A percentile compares a stretch with the other conserved stretches of the same genome.
Conservation (phyloP, 2,888 invertebrate genomes). For the Eupelmus urozonus region DNA sequence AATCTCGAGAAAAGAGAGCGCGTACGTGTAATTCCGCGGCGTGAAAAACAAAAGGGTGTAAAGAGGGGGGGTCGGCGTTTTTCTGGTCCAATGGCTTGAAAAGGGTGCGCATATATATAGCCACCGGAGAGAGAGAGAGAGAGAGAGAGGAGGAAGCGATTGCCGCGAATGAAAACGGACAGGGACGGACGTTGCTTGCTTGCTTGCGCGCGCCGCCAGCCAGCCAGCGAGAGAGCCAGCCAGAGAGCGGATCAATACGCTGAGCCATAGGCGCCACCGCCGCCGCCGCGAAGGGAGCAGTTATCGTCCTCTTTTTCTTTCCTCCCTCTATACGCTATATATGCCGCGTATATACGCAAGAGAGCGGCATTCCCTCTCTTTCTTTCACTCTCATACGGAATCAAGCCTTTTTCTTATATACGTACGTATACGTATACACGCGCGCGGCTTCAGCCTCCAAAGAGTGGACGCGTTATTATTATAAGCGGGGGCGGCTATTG, state of each 20-base stretch:
- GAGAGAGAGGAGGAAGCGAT: slow-evolving; percentile 16
- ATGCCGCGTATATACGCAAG: too few relatives aligned
- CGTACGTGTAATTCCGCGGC: background rate
- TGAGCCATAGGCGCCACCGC: slow-evolving; percentile 62
- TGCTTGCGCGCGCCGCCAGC: background rate
- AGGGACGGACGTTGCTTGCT: slow-evolving; percentile 59
- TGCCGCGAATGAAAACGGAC: slow-evolving; percentile 63
- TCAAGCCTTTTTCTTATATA: slow-evolving; percentile 13
- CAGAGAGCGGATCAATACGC: slow-evolving; percentile 73
- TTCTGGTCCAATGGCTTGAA: too few relatives aligned
- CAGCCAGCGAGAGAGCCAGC: background rate
- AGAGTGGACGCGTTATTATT: background rate
- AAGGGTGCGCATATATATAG: background rate
- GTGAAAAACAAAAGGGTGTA: background rate
- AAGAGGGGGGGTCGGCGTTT: too few relatives aligned
- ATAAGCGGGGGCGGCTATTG: too few relatives aligned
- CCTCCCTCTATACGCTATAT: background rate
- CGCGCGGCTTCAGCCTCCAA: too few relatives aligned
- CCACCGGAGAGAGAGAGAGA: background rate
- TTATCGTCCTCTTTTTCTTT: slow-evolving; percentile 50
- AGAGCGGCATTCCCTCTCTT: slow-evolving; percentile 3
- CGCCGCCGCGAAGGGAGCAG: slow-evolving; percentile 35
- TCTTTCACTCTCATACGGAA: background rate
- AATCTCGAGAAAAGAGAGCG: background rate
- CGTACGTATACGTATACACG: background rate